Evolutionary conservation across 2,888 invertebrate genomes (phyloP).

Genomic region (Temnothorax rugatulus): DNA sequence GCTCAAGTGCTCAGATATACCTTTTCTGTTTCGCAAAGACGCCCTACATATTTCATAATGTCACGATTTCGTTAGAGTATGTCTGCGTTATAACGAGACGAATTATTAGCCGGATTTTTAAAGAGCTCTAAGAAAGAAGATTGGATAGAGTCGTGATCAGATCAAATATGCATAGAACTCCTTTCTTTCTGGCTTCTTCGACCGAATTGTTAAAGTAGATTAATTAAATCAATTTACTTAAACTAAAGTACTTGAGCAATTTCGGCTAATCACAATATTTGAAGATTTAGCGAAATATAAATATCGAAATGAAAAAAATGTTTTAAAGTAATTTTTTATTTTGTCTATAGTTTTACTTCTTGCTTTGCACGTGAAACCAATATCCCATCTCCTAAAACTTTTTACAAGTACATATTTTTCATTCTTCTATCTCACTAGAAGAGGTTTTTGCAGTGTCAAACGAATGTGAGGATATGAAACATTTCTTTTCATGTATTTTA

Average conservation of each 20-base stretch:
- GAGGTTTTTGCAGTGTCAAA: too few species aligned
- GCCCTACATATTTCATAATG: not conserved
- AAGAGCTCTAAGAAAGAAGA: not conserved
- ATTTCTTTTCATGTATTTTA: too few species aligned
- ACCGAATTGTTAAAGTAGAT: conserved; percentile 5
- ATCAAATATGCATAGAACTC: conserved; percentile 16
- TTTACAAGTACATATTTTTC: not conserved
- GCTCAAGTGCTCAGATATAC: not conserved
- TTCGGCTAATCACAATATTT: not conserved
- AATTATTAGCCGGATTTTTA: not conserved
- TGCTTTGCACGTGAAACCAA: not conserved
- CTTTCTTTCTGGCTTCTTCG: not conserved
- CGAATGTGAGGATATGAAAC: too few species aligned
- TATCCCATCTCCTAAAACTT: not conserved
- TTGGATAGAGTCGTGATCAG: conserved; percentile 8
- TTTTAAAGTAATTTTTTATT: not conserved
- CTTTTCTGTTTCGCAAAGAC: not conserved
- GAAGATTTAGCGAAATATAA: not conserved
- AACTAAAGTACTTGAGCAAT: not conserved
- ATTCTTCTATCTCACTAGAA: too few species aligned
- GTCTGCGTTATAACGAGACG: conserved; percentile 9
- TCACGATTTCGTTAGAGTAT: not conserved
- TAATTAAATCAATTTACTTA: conserved; percentile 17
- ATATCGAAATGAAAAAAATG: not conserved
- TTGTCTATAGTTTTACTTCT: not conserved